phyloP scores from a whole-genome alignment of 2,113 vertebrate species.

The Salvelinus namaycush region DNA sequence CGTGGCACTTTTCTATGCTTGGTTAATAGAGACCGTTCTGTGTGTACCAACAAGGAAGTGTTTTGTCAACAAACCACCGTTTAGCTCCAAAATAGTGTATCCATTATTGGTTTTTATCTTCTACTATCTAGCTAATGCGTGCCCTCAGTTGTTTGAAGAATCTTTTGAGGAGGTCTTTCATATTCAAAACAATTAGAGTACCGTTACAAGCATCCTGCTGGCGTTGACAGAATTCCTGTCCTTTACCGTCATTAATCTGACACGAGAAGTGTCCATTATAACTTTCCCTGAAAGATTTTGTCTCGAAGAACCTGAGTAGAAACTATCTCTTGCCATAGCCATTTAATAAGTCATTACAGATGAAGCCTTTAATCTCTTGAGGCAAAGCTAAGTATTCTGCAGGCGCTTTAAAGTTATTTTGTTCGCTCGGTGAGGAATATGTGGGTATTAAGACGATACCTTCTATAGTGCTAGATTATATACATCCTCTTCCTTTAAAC shows the following conservation, averaged over 20 bases:
- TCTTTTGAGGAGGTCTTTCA: background rate
- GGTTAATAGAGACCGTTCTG: constrained; percentile 44
- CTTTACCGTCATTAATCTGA: background rate
- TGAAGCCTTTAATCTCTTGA: constrained; percentile 22
- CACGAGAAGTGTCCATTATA: background rate
- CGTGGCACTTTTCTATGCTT: constrained; percentile 29
- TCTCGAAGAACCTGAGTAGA: background rate
- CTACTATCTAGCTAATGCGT: background rate
- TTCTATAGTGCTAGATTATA: background rate
- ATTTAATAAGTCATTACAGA: constrained; percentile 14
- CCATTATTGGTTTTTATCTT: background rate
- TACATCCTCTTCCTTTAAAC: background rate
- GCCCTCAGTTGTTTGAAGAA: background rate
- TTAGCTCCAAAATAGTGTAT: constrained; percentile 13
- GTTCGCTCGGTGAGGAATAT: constrained; percentile 12
- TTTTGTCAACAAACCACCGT: constrained; percentile 44
- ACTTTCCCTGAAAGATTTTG: background rate
- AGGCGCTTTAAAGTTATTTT: constrained; percentile 2
- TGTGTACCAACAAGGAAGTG: constrained; percentile 13
- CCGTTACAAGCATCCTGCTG: background rate
- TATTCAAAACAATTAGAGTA: background rate
- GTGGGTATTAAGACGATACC: constrained; percentile 4
- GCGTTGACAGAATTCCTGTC: background rate
- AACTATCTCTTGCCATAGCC: background rate
- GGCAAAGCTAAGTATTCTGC: constrained; percentile 11